phyloP scores from a whole-genome alignment of 2,888 invertebrate species.

The Argyresthia albistria region DNA sequence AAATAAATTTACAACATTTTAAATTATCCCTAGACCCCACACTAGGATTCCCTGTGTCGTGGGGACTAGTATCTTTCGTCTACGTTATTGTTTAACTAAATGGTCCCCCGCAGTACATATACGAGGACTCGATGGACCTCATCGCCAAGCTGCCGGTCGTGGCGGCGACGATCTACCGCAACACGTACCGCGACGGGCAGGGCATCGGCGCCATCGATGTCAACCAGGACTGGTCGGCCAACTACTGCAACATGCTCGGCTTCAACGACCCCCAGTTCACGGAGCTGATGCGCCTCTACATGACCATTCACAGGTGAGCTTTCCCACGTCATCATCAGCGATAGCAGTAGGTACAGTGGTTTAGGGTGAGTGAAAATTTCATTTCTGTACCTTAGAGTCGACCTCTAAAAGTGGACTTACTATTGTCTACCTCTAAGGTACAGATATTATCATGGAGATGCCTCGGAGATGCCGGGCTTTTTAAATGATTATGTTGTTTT shows the following conservation, averaged over 20 bases:
- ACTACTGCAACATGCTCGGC: slow-evolving; percentile 93
- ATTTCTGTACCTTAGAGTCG: no score
- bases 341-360: slow-evolving; percentile 9
- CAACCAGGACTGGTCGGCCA: slow-evolving; percentile 93
- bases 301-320: slow-evolving; percentile 86
- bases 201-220: slow-evolving; percentile 91
- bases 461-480: no score
- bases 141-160: slow-evolving; percentile 96
- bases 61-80: no score
- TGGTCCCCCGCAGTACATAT: slow-evolving; percentile 72
- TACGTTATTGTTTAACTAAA: no score
- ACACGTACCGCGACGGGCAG: slow-evolving; percentile 87
- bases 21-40: no score
- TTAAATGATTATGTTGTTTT: no score
- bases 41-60: no score
- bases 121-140: slow-evolving; percentile 95
- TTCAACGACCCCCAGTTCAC: slow-evolving; percentile 88
- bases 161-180: slow-evolving; percentile 95
- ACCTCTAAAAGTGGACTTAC: no score
- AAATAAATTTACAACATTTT: no score
- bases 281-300: slow-evolving; percentile 93
- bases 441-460: no score
- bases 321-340: not conserved
- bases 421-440: no score
- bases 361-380: no score